Conservation (phyloP, 2,888 invertebrate species). For the Hirtodrosophila trivittata region DNA sequence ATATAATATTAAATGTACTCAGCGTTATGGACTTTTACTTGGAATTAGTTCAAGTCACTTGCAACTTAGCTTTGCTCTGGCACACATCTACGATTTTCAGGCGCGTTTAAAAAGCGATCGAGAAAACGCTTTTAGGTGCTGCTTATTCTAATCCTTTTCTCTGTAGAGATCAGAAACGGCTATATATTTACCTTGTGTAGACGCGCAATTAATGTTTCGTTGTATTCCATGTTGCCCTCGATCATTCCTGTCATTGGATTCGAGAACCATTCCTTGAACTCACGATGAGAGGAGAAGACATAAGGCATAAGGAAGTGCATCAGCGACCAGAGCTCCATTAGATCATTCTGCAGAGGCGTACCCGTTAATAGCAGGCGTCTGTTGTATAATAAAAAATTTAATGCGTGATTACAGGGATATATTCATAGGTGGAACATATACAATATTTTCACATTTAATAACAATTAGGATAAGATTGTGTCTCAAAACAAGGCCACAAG, state of each 20-base stretch:
- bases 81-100: constrained; percentile 74
- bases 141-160: not conserved
- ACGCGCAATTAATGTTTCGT: constrained; percentile 93
- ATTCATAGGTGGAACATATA: too few species aligned
- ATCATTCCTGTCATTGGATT: constrained; percentile 98
- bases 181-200: constrained; percentile 91
- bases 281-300: constrained; percentile 97
- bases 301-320: constrained; percentile 99
- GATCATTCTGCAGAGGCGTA: constrained; percentile 97
- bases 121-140: constrained; percentile 76
- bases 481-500: constrained; percentile 76
- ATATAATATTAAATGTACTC: constrained; percentile 30
- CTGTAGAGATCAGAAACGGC: not conserved
- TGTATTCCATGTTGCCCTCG: constrained; percentile 95
- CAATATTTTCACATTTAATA: too few species aligned
- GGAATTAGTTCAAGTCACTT: constrained; percentile 43
- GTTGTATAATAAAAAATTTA: too few species aligned
- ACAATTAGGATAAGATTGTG: constrained; percentile 28
- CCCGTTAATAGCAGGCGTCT: constrained; percentile 96
- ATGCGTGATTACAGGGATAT: too few species aligned
- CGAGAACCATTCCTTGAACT: constrained; percentile 99
- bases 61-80: constrained; percentile 60
- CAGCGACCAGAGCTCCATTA: constrained; percentile 98
- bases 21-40: constrained; percentile 38
- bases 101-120: constrained; percentile 49